These are phyloP conservation scores for Drosophila murphyi DNA, from an alignment of 1,140 invertebrate genomes.

Conservation along the genomic window DNA sequence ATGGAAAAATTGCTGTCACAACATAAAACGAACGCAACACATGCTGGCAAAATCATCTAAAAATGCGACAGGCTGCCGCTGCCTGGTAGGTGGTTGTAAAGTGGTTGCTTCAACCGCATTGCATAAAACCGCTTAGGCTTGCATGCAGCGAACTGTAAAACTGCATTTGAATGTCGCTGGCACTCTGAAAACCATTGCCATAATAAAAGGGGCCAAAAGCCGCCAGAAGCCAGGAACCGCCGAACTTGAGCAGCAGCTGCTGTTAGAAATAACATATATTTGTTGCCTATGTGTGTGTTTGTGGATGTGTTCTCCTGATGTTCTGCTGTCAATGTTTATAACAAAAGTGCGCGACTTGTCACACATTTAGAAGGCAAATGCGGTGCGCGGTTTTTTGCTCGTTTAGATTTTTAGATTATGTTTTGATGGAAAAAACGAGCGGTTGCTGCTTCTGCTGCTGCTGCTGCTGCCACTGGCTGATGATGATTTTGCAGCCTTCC, in stretches of 20 bases:
- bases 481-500: conserved; percentile 59
- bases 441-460: conserved; percentile 8
- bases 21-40: conserved; percentile 58
- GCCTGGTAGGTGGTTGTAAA: conserved; percentile 2
- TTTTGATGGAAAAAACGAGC: conserved; percentile 61
- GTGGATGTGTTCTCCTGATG: conserved; percentile 9
- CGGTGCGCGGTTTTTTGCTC: conserved; percentile 45
- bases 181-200: conserved; percentile 4
- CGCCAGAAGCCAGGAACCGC: conserved; percentile 3
- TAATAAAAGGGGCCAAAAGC: conserved; percentile 28
- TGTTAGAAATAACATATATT: not conserved
- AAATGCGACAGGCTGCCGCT: not conserved
- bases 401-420: conserved; percentile 75
- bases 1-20: conserved; percentile 78
- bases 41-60: conserved; percentile 23
- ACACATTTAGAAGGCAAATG: conserved; percentile 62
- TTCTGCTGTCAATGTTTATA: conserved; percentile 62
- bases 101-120: conserved; percentile 46
- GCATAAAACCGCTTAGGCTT: conserved; percentile 78
- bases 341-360: conserved; percentile 72
- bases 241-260: conserved; percentile 45
- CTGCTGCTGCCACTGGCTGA: conserved; percentile 20
- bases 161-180: conserved; percentile 70
- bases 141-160: conserved; percentile 78
- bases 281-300: not conserved